Base-by-base conservation (phyloP, 2,113 vertebrate species). In the Pollachius pollachius region DNA sequence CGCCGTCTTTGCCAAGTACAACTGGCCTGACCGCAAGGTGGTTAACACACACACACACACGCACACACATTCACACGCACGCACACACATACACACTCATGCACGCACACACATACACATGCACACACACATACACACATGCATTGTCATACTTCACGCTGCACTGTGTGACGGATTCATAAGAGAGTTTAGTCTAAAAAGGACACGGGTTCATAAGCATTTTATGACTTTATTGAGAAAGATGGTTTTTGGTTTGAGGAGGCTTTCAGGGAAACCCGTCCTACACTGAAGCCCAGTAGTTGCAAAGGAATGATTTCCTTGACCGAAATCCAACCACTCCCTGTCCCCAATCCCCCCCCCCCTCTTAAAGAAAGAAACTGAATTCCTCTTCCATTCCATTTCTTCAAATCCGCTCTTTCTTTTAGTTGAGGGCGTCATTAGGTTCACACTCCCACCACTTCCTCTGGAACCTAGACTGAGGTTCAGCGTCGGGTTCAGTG, bases 1-100 rank as follows among this genome's bases (percentile, higher is more conserved):
- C 16, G 88, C 94, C 8, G 95, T 98, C 86, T 99, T 99, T 90
- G 95, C 93, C 30, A 97, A 97, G 73, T 96, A 96, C 83, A 99
- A 99, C 58, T 97, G 95, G 96, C 97, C 97, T 1, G 97, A 99
- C n/a, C 93, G 95, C 74, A 99, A 99, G 94, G 97, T 98, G 88
- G 88, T 80, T 65, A 12, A 75, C 60, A 73, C 17, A 67, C 37
- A 62, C 17, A 57, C 52, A 48, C 64, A 17, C 65, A 67, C 65
- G 58, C 65, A 67, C 15, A 57, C 52, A 69, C 67, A 52, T 60
- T 63, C 68, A 63, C 59, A 25, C 37, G 16, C 25, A n/a, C 5
- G 18, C 34, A 34, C 8, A 21, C 16, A 15, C 9, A 15, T 15
- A 48, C 41, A 48, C 41, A 16, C 23, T 52, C 21, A 73, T 66